Conservation (phyloP, 2,797 vertebrate genomes). For the Hozukius guyotensis region DNA sequence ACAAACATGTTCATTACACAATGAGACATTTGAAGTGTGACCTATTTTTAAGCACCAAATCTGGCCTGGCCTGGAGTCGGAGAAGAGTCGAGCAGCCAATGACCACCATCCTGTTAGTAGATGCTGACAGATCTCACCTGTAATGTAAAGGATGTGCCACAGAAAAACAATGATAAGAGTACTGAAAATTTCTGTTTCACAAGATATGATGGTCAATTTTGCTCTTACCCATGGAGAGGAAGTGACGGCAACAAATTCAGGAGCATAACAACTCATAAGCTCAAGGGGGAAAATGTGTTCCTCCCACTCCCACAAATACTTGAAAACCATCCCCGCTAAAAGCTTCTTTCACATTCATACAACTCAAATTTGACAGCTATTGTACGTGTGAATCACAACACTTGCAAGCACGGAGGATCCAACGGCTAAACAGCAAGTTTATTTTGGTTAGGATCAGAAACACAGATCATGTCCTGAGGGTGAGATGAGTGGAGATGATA, state of each 20-base stretch:
- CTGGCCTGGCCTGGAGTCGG: too few relatives aligned
- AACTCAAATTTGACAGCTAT: background rate
- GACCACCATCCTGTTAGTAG: background rate
- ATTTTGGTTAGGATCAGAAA: slow-evolving; percentile 89
- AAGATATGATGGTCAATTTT: background rate
- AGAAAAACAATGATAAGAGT: background rate
- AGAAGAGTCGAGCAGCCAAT: background rate
- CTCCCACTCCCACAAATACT: background rate
- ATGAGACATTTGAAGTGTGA: background rate
- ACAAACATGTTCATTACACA: slow-evolving; percentile 3
- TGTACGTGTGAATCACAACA: slow-evolving; percentile 77
- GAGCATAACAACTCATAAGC: background rate
- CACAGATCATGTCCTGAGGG: slow-evolving; percentile 87
- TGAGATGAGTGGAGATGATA: slow-evolving; percentile 74
- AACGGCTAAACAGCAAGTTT: slow-evolving; percentile 88
- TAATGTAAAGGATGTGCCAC: background rate
- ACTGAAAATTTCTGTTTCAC: background rate
- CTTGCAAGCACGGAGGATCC: slow-evolving; percentile 75
- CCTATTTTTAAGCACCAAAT: background rate
- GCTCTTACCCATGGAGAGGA: background rate
- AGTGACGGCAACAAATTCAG: background rate
- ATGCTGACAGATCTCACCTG: background rate
- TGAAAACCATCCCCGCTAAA: background rate
- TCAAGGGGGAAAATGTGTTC: background rate
- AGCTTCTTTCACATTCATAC: background rate